phyloP scores from a whole-genome alignment of 1,140 invertebrate species.

The Pissodes strobi region DNA sequence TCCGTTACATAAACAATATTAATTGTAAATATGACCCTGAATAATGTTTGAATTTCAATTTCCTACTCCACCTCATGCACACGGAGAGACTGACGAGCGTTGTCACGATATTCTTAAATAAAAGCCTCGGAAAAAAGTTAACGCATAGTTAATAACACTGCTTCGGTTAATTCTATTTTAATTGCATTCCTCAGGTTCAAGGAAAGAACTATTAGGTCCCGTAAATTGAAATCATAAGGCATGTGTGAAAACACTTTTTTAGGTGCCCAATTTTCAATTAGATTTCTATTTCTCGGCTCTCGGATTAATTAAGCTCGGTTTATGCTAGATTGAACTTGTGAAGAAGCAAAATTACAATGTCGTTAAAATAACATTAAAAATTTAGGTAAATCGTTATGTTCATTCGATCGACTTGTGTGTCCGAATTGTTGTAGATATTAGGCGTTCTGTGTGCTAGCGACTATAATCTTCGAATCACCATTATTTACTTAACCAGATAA shows the following conservation, averaged over 20 bases:
- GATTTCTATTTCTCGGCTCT: conserved; percentile 8
- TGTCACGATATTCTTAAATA: conserved; percentile 17
- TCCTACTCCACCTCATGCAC: conserved; percentile 1
- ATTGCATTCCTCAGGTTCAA: conserved; percentile 14
- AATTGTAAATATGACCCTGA: too few species aligned
- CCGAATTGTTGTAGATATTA: too few species aligned
- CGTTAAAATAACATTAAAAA: conserved; percentile 19
- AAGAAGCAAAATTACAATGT: background rate
- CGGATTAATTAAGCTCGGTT: conserved; percentile 1
- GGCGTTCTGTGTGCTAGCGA: too few species aligned
- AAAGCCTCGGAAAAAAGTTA: conserved; percentile 17
- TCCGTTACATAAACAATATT: too few species aligned
- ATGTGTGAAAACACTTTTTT: conserved; percentile 24
- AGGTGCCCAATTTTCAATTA: conserved; percentile 13
- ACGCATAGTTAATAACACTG: conserved; percentile 23
- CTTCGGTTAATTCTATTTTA: conserved; percentile 25
- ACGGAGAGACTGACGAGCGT: too few species aligned
- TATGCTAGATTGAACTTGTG: background rate
- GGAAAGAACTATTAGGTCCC: conserved; percentile 15
- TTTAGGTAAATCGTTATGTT: background rate
- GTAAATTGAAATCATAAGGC: conserved; percentile 20
- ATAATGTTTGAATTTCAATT: background rate
- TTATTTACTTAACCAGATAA: too few species aligned
- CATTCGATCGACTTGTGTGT: too few species aligned
- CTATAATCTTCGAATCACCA: too few species aligned